Evolutionary conservation across 2,797 vertebrate genomes (phyloP), one percentile per base, ranked within the genome.

Genomic region (Gymnothorax reevesii): DNA sequence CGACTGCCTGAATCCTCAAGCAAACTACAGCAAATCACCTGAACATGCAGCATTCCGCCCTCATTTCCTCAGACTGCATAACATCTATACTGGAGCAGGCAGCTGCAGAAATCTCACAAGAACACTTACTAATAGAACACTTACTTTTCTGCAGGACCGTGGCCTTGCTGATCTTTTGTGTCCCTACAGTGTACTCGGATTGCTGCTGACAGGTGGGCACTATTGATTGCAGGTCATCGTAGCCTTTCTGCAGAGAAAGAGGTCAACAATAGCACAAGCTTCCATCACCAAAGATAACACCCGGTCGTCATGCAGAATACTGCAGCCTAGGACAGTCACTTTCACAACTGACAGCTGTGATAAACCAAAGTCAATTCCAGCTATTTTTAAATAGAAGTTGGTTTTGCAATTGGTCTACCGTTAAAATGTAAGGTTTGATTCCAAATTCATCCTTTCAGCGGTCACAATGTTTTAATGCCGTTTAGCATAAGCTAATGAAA

Each of bases 161-260:
- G 52, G 98, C 98, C 91, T 98, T 99, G 96, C 98, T 99, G 92
- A 98, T 97, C 92, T 99, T 99, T 92, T 98, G 98, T 0, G 96
- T 95, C 86, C 98, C 97, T 66, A 99, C 95, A 79, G 95, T 94
- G 89, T 98, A 98, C 86, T 99, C 98, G 33, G 96, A 96, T 93
- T 98, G 98, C 93, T 98, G 98, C 93, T 98, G 98, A 83, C 98
- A 99, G 20, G 98, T 99, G 33, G 99, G 99, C 4, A 99, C 98
- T 0, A 99, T 98, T 57, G 96, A 94, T 95, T 99, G 98, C 87
- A 99, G 93, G 90, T 99, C 98, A 25, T 99, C 97, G 9, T 99
- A 99, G 84, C 99, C 99, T 97, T 99, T 99, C 99, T 99, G 90
- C 17, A 80, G 2, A 57, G 84, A 20, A 60, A 75, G 49, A 66